Evolutionary conservation across 2,888 invertebrate species (phyloP).

Genomic region (Dione juno): DNA sequence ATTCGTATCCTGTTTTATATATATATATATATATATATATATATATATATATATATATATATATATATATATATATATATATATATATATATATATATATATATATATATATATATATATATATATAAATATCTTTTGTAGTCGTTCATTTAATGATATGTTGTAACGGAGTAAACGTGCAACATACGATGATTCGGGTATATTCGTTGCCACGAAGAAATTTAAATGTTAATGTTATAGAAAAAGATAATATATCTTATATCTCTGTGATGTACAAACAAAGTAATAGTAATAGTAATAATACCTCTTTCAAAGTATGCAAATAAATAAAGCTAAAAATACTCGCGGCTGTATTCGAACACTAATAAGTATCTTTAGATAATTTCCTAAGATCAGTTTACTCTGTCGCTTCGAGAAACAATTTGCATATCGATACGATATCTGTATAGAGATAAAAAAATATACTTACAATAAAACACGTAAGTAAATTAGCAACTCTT

Average conservation of each 20-base stretch:
- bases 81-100: no score
- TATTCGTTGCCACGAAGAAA: no score
- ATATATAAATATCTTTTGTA: background rate
- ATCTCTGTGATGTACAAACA: no score
- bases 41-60: no score
- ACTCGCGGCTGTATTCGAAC: constrained; percentile 20
- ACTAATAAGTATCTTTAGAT: constrained; percentile 45
- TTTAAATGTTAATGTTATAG: no score
- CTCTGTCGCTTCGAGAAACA: constrained; percentile 32
- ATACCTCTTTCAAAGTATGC: background rate
- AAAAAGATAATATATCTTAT: no score
- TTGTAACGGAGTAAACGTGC: no score
- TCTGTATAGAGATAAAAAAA: constrained; percentile 8
- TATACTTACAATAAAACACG: background rate
- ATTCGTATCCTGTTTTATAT: no score
- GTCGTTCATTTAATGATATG: no score
- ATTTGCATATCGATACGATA: constrained; percentile 34
- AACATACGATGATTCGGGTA: no score
- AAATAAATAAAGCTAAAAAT: constrained; percentile 13
- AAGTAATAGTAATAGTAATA: no score
- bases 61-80: no score
- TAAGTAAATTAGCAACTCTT: background rate
- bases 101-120: background rate
- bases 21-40: background rate
- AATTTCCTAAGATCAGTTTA: constrained; percentile 40